phyloP scores from a whole-genome alignment of 2,113 vertebrate genomes.

The Morone chrysops region DNA sequence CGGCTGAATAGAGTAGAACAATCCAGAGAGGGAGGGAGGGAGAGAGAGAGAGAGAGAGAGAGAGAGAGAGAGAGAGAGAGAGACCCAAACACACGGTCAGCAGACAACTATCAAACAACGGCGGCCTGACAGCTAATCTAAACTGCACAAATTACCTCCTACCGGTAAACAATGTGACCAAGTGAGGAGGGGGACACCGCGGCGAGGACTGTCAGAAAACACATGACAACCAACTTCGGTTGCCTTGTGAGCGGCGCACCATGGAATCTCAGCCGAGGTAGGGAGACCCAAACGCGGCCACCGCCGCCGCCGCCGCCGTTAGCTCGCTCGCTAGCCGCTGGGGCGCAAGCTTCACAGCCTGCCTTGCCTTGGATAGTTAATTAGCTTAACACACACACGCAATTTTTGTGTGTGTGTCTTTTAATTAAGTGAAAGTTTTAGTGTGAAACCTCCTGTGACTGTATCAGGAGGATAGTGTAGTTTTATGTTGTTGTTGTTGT shows the following conservation, averaged over 20 bases:
- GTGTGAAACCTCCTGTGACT: slow-evolving; percentile 11
- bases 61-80: slow-evolving; percentile 43
- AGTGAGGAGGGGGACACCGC: slow-evolving; percentile 18
- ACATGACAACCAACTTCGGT: slow-evolving; percentile 77
- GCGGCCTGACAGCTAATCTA: slow-evolving; percentile 49
- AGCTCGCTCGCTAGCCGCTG: slow-evolving; percentile 43
- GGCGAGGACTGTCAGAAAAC: slow-evolving; percentile 63
- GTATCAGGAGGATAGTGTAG: neutral
- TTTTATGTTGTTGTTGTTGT: neutral
- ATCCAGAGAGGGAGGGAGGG: slow-evolving; percentile 59
- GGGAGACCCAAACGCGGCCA: slow-evolving; percentile 57
- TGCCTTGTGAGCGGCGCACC: slow-evolving; percentile 67
- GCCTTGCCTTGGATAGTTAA: neutral
- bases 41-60: slow-evolving; percentile 49
- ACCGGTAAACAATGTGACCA: slow-evolving; percentile 74
- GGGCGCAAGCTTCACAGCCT: slow-evolving; percentile 37
- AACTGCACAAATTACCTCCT: neutral
- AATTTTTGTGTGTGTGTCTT: too few relatives aligned
- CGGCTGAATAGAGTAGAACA: slow-evolving; percentile 66
- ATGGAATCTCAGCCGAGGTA: slow-evolving; percentile 86
- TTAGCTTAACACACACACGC: neutral
- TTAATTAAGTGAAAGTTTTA: neutral
- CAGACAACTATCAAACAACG: slow-evolving; percentile 60
- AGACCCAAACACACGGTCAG: slow-evolving; percentile 63
- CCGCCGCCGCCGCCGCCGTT: neutral